Conservation (phyloP, 2,113 vertebrate genomes). For the Campylomormyrus numenius region DNA sequence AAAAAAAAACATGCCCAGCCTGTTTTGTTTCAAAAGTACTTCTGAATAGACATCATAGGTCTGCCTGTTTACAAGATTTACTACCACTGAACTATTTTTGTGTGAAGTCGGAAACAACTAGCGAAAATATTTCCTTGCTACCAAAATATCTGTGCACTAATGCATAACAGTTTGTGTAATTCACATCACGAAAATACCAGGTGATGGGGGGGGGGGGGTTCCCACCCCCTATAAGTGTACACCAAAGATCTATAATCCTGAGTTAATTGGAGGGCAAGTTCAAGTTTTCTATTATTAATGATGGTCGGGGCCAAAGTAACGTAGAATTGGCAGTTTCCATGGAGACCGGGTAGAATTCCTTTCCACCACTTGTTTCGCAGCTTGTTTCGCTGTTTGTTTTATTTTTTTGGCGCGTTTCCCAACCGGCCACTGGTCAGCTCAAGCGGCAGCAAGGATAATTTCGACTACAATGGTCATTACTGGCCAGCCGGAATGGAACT, state of each 20-base stretch:
- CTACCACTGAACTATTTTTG: neutral
- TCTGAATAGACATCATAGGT: neutral
- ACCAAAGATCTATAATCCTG: conserved; percentile 1
- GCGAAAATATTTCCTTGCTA: neutral
- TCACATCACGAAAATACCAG: neutral
- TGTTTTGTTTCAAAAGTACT: neutral
- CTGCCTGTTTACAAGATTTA: neutral
- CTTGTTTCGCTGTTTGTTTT: neutral
- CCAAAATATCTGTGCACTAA: neutral
- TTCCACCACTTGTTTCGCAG: neutral
- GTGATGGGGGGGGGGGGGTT: neutral
- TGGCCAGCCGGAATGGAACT: neutral
- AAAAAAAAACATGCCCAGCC: neutral
- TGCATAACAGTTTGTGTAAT: neutral
- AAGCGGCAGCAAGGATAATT: neutral
- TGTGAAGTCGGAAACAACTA: neutral
- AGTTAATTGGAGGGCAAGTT: conserved; percentile 36
- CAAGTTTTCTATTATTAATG: conserved; percentile 31
- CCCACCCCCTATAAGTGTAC: neutral
- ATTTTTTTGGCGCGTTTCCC: neutral
- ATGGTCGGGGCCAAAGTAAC: conserved; percentile 28
- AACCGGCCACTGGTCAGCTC: neutral
- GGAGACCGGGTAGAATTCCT: conserved; percentile 19
- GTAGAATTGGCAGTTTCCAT: conserved; percentile 30
- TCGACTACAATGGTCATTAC: neutral